Evolutionary conservation across 2,113 vertebrate genomes (phyloP), one percentile per base, ranked within the genome.

Genomic region (Urocitellus parryii): DNA sequence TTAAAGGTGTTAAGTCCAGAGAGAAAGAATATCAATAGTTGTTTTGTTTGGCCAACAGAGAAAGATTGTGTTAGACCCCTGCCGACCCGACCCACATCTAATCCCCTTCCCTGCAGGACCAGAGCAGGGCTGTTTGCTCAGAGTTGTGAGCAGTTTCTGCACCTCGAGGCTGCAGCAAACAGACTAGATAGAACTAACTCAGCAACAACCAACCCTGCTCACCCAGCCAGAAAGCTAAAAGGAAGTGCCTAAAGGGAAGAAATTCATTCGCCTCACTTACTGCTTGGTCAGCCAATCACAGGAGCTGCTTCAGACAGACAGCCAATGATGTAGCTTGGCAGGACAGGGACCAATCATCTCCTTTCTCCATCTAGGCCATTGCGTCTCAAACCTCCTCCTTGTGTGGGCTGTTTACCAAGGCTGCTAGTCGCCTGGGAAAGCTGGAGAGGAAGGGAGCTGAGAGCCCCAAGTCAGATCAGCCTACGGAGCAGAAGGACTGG

Each of bases 11-110:
- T 87, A 91, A 84, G 48, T 53, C 90, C 61, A 42, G 77, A 85
- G 27, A 93, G 83, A 79, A 90, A 63, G 72, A 78, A 11, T 91
- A 91, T 92, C 91, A 90, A 94, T 73, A 95, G 85, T 53, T 91
- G 68, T 85, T 88, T 91, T 94, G 90, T 94, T 97, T 97, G 83
- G 79, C 72, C 95, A 91, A 87, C 76, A 95, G 88, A 96, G 90
- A 90, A 83, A 94, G 96, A 92, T 51, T 81, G 93, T 79, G 56
- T 89, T 67, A 74, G 97, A 95, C 78, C 67, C 86, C 80, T 81
- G 42, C 94, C 93, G 95, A 94, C 89, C 94, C 93, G 95, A 94
- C 89, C 92, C 34, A 0, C 53, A 91, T 89, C 86, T 87, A 94
- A 95, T 94, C 53, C 92, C 45, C 32, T 83, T 79, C 83, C 81